phyloP scores from a whole-genome alignment of 2,888 invertebrate species.

The Micropterix aruncella region DNA sequence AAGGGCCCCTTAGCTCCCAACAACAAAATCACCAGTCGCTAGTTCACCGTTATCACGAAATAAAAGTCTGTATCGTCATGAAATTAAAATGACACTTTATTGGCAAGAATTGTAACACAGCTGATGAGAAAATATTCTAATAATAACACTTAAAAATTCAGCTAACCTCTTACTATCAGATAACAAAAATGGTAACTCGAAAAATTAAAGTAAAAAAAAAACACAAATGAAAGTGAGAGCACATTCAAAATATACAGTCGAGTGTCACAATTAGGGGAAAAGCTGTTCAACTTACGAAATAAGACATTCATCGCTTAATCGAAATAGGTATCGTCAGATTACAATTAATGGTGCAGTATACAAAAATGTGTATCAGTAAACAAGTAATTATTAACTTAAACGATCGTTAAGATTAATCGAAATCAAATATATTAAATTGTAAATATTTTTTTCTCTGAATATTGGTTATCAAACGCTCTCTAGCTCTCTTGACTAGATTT shows the following conservation, averaged over 20 bases:
- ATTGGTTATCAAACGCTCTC: not conserved
- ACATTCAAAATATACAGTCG: no score
- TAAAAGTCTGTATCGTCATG: not conserved
- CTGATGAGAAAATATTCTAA: not conserved
- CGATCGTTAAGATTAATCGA: not conserved
- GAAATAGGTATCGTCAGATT: not conserved
- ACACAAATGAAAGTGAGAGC: no score
- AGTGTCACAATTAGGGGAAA: not conserved
- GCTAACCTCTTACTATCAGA: not conserved
- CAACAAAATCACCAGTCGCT: no score
- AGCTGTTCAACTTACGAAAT: not conserved
- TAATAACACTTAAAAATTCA: not conserved
- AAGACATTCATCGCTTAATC: not conserved
- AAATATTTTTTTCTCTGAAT: not conserved
- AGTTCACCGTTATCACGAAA: no score
- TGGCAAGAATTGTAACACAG: not conserved
- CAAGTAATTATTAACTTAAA: not conserved
- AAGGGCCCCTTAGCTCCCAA: no score
- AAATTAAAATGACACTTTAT: not conserved
- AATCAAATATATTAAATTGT: not conserved
- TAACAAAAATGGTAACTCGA: not conserved
- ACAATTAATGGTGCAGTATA: not conserved
- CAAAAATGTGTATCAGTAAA: not conserved
- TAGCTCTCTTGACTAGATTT: not conserved
- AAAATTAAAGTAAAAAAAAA: no score